phyloP scores from a whole-genome alignment of 2,888 invertebrate species.

The Limulus polyphemus region DNA sequence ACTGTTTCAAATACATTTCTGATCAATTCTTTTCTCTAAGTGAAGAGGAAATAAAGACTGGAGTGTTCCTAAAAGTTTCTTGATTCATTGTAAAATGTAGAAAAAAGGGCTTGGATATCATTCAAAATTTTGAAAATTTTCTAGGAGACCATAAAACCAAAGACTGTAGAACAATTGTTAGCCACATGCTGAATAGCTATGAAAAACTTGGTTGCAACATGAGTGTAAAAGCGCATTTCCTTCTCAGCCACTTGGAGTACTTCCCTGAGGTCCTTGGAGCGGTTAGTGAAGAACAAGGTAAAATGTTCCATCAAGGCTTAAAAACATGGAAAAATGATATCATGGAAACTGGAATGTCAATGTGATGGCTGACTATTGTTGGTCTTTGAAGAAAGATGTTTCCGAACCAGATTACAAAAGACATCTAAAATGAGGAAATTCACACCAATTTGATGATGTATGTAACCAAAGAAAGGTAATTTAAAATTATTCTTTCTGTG shows the following conservation, averaged over 20 bases:
- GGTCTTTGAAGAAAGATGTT: neutral
- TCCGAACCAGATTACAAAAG: too few species aligned
- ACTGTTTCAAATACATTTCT: slow-evolving; percentile 22
- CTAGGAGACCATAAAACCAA: slow-evolving; percentile 5
- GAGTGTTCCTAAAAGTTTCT: slow-evolving; percentile 19
- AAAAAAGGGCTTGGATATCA: slow-evolving; percentile 8
- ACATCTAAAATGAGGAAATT: too few species aligned
- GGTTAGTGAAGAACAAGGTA: slow-evolving; percentile 1
- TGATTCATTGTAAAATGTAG: slow-evolving; percentile 12
- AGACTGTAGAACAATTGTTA: slow-evolving; percentile 11
- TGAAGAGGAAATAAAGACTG: slow-evolving; percentile 8
- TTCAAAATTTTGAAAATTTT: slow-evolving; percentile 1
- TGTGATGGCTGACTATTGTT: slow-evolving; percentile 12
- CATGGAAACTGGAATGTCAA: slow-evolving; percentile 5
- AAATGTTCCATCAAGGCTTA: slow-evolving; percentile 3
- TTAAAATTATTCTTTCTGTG: too few species aligned
- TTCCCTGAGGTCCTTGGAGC: slow-evolving; percentile 10
- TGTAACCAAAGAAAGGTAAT: too few species aligned
- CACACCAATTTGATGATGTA: too few species aligned
- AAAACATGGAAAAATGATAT: slow-evolving; percentile 1
- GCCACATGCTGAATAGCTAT: neutral
- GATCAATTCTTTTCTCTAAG: slow-evolving; percentile 11
- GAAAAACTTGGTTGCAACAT: slow-evolving; percentile 27
- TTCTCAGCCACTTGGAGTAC: slow-evolving; percentile 4
- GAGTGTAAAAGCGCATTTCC: slow-evolving; percentile 9